Conservation (phyloP, 2,888 invertebrate species). For the Osedax fenrisi region DNA sequence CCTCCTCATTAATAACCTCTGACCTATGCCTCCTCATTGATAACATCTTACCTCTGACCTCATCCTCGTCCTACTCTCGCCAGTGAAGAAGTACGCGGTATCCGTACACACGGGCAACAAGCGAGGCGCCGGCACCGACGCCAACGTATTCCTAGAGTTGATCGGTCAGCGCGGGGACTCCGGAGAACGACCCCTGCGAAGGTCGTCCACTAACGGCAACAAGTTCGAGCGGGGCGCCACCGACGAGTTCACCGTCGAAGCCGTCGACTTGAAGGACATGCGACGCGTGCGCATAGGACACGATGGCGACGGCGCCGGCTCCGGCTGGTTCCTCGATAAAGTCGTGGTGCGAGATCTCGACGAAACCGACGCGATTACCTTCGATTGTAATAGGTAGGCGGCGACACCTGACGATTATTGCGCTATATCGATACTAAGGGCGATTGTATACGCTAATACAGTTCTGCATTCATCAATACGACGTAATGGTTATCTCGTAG, state of each 20-base stretch:
- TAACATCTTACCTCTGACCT: neutral
- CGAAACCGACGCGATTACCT: conserved; percentile 39
- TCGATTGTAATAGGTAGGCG: conserved; percentile 45
- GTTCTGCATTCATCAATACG: no score
- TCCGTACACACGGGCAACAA: conserved; percentile 47
- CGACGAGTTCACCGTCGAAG: conserved; percentile 50
- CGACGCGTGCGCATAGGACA: conserved; percentile 49
- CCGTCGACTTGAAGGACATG: conserved; percentile 46
- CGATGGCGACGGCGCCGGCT: conserved; percentile 46
- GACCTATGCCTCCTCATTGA: neutral
- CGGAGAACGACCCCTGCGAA: conserved; percentile 43
- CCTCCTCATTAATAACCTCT: neutral
- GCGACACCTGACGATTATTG: neutral
- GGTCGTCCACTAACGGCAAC: conserved; percentile 45
- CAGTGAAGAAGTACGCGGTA: conserved; percentile 46
- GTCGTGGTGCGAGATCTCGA: conserved; percentile 43
- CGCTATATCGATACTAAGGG: neutral
- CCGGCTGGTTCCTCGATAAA: conserved; percentile 50
- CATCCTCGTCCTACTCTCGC: conserved; percentile 27
- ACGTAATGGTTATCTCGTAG: no score
- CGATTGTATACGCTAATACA: no score
- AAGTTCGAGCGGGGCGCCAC: conserved; percentile 47
- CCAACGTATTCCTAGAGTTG: conserved; percentile 48
- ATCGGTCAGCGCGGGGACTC: conserved; percentile 50
- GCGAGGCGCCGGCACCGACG: conserved; percentile 47